Base-by-base conservation (phyloP, 2,888 invertebrate species). In the Hetaerina titia region DNA sequence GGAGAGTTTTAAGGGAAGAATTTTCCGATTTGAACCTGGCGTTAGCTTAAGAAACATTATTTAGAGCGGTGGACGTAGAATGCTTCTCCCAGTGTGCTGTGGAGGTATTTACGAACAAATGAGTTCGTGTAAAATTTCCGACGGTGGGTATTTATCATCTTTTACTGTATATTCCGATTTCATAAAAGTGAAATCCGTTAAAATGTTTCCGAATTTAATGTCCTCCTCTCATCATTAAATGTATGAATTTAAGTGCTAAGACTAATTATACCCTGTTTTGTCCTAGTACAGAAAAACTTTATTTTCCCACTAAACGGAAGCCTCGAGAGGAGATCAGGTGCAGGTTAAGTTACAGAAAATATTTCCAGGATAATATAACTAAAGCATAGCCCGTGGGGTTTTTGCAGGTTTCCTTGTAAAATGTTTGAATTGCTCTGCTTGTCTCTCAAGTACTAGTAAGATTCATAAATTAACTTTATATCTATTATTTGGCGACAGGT, bases 21-120 rank as follows among this genome's bases (percentile, higher is more conserved):
- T 81, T 81, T 81, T 81, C 81, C 81, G 81, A 81, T 81, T 81
- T 22, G 81, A 81, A 31, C 11, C 31, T 81, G 81, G 31, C 81
- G 81, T 81, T 81, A 31, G 81, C 81, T 31, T 11, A 22, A 22
- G 81, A 15, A 81, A 81, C 81, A 81, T 81, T 31, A 81, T 81
- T 81, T 81, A 31, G 81, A 81, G 81, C 81, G 15, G 25, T 2
- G 9, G 81, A 31, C 81, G 31, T 81, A 81, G 31, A 81, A 81
- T 81, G 11, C 31, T 13, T 22, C 31, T 81, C 31, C 31, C 69
- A 19, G 81, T 31, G 9, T 13, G 31, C 81, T 11, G 81, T 31
- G 81, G 81, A 81, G 7, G 31, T 81, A n/a, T 81, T 81, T 81
- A 81, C 81, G 81, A 31, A 81, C 25, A 31, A 81, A 81, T 81